Base-by-base conservation (phyloP, 2,888 invertebrate genomes). In the Ophioninae sp. region DNA sequence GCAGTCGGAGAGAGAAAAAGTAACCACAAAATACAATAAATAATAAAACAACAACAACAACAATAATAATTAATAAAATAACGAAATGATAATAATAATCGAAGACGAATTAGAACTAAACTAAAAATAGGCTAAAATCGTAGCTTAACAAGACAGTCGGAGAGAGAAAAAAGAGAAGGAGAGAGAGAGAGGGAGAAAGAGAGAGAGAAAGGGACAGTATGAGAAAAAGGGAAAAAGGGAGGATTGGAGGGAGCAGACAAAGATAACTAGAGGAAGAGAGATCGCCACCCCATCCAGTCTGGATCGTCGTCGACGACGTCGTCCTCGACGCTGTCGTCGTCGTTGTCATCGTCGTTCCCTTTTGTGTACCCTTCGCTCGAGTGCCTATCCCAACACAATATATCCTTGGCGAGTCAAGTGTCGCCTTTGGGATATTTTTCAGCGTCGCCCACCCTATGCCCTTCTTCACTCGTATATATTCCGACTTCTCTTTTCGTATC, bases 351-450 rank as follows among this genome's bases (percentile, higher is more conserved):
- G 85, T 82, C 83, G 83, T 85, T 86, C 87, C 85, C 89, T 89
- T 89, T 88, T 88, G 88, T 87, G 85, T 87, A 78, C 86, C 85
- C 86, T 88, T 84, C 85, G 44, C 81, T 88, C 87, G 85, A 89
- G 89, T 88, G 87, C 89, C 90, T 88, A 89, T 88, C 89, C 90
- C 89, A 89, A 89, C 89, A 89, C 90, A 90, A 91, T 91, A 84
- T 90, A 81, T 82, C 84, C 84, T 79, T 67, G 88, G 89, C 86
- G 86, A 89, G 89, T 91, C 90, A 89, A 91, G 91, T 90, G 89
- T 87, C 88, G 90, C 90, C 90, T 91, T 90, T 89, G 90, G 89
- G 89, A 89, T 73, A 73, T 90, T 90, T 90, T 89, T 89, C 88
- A 88, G 86, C 88, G 87, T 87, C 85, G 82, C 80, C 76, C 59